Base-by-base conservation (phyloP, 2,888 invertebrate genomes). In the Luperina testacea region DNA sequence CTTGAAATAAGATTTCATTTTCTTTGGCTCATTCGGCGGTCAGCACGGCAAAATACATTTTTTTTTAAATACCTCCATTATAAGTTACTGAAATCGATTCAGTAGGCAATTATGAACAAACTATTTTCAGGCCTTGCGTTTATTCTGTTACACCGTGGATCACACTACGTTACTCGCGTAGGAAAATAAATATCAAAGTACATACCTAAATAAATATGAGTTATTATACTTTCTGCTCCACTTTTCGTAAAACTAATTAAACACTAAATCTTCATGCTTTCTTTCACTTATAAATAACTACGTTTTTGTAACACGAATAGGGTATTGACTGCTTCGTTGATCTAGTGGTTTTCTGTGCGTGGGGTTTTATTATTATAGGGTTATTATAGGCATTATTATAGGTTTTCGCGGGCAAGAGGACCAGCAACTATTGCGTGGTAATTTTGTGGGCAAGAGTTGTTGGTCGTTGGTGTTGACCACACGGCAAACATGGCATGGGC, bases 231-330 rank as follows among this genome's bases (percentile, higher is more conserved):
- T 27, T 57, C 76, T 59, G 20, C 11, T 65, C 48, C 17, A 76
- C 11, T 48, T 57, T 77, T 57, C 17, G 24, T 59, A 32, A 32
- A 75, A 75, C 27, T 48, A 75, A 77, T 76, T 78, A 51, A 51
- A 77, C 27, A 77, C 51, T 68, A 69, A 51, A 42, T 77, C 77
- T 42, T 61, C 77, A 77, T 77, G 77, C 51, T 78, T 61, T 69
- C 59, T 53, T 27, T 15, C 20, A 57, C 17, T 53, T 63, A 0
- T 70, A 32, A 45, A 32, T 65, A 17, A 63, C 0, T 77, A 69
- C 32, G 27, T 68, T 27, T 77, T 69, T 63, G 9, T 72, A 63
- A 42, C 32, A 57, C n/a, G 45, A 57, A 68, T 51, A 67, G 11
- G 17, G 6, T 32, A 51, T 48, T 64, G 63, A 61, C 59, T 42